phyloP scores from a whole-genome alignment of 2,888 invertebrate species.

The Ichneumoninae sp. region DNA sequence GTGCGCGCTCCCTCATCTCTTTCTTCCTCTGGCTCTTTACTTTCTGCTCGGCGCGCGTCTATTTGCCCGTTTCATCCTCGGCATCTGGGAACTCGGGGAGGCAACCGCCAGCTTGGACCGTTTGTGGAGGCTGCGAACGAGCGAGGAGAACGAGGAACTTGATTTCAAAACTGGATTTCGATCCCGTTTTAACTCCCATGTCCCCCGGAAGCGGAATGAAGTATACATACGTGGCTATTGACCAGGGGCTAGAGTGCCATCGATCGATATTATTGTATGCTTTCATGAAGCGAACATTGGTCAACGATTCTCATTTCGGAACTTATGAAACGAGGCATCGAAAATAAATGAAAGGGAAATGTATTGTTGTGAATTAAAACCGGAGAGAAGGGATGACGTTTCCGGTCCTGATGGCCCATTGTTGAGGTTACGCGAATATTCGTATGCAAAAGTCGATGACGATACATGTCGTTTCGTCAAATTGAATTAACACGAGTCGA shows the following conservation, averaged over 20 bases:
- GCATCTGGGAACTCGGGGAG: slow-evolving; percentile 61
- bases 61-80: slow-evolving; percentile 58
- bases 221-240: slow-evolving; percentile 50
- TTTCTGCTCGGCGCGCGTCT: slow-evolving; percentile 56
- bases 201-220: slow-evolving; percentile 67
- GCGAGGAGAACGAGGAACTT: slow-evolving; percentile 74
- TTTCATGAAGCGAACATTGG: slow-evolving; percentile 32
- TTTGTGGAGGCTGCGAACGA: slow-evolving; percentile 77
- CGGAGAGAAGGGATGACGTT: slow-evolving; percentile 10
- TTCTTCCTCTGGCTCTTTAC: slow-evolving; percentile 45
- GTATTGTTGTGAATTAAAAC: background rate
- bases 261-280: slow-evolving; percentile 42
- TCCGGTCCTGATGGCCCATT: slow-evolving; percentile 13
- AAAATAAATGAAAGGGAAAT: slow-evolving; percentile 7
- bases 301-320: slow-evolving; percentile 31
- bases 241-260: slow-evolving; percentile 23
- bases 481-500: background rate
- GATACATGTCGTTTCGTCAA: background rate
- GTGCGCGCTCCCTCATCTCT: slow-evolving; percentile 26
- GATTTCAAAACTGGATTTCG: slow-evolving; percentile 83
- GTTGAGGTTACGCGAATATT: background rate
- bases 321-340: slow-evolving; percentile 21
- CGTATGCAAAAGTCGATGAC: background rate
- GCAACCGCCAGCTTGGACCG: slow-evolving; percentile 80
- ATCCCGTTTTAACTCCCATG: slow-evolving; percentile 75